Conservation (phyloP, 2,797 vertebrate species). For the Tarsius wallacei region DNA sequence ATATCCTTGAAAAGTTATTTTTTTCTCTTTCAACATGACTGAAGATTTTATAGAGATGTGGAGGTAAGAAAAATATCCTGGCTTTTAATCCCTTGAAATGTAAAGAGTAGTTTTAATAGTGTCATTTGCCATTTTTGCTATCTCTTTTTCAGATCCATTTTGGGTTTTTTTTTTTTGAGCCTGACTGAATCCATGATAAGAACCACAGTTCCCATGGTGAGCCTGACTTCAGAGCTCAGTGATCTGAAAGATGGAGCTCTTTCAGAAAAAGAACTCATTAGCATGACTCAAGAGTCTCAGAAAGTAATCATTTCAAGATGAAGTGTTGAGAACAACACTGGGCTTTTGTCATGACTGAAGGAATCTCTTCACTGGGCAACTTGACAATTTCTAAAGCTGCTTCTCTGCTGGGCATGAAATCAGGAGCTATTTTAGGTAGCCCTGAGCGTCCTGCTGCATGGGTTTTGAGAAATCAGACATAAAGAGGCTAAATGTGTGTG, state of each 20-base stretch:
- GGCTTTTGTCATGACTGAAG: background rate
- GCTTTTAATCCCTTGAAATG: background rate
- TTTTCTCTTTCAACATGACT: background rate
- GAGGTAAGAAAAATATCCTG: slow-evolving; percentile 2
- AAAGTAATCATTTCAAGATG: background rate
- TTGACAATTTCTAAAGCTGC: slow-evolving; percentile 59
- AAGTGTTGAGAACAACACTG: background rate
- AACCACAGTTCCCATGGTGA: background rate
- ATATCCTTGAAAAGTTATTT: background rate
- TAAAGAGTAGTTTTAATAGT: background rate
- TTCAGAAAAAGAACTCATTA: background rate
- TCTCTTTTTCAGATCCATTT: slow-evolving; percentile 55
- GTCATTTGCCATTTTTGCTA: background rate
- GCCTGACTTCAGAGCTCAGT: background rate
- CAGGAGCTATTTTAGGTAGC: slow-evolving; percentile 58
- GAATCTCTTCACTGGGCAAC: slow-evolving; percentile 19
- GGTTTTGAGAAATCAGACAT: slow-evolving; percentile 67
- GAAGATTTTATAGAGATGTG: slow-evolving; percentile 9
- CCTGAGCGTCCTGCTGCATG: background rate
- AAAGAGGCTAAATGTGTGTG: slow-evolving; percentile 33
- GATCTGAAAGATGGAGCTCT: slow-evolving; percentile 54
- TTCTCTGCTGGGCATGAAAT: background rate
- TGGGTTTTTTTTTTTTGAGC: background rate
- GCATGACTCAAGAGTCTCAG: no score
- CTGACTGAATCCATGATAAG: slow-evolving; percentile 12